Evolutionary conservation across 1,140 invertebrate species (phyloP).

Genomic region (Drosophila eugracilis): DNA sequence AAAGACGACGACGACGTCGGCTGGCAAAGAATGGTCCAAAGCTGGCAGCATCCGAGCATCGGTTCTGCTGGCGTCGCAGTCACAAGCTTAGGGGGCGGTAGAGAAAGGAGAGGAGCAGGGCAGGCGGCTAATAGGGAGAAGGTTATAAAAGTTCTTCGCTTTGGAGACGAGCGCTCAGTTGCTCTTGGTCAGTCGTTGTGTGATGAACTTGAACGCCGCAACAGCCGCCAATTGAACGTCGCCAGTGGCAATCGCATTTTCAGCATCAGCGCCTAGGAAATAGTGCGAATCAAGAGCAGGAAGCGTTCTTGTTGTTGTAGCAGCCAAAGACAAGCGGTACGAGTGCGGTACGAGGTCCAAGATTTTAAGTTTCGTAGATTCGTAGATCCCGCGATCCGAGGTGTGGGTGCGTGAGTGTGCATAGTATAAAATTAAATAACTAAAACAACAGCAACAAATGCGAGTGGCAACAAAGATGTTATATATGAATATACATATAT

Average conservation of each 20-base stretch:
- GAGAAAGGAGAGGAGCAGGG: background rate
- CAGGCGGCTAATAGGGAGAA: slow-evolving; percentile 29
- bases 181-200: slow-evolving; percentile 81
- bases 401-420: slow-evolving; percentile 78
- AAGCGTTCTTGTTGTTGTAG: slow-evolving; percentile 50
- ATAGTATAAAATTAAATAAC: slow-evolving; percentile 82
- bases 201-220: slow-evolving; percentile 55
- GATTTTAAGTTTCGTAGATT: background rate
- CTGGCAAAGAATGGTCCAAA: slow-evolving; percentile 75
- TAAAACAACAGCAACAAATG: slow-evolving; percentile 54
- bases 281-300: slow-evolving; percentile 70
- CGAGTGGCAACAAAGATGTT: slow-evolving; percentile 57
- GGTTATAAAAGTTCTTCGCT: slow-evolving; percentile 80
- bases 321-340: slow-evolving; percentile 17
- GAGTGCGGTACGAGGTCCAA: slow-evolving; percentile 12
- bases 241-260: slow-evolving; percentile 45
- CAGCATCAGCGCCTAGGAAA: slow-evolving; percentile 43
- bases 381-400: slow-evolving; percentile 9
- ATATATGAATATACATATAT: too few relatives aligned
- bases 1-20: slow-evolving; percentile 35
- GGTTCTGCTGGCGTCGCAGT: slow-evolving; percentile 43
- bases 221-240: slow-evolving; percentile 16
- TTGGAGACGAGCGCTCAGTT: slow-evolving; percentile 76
- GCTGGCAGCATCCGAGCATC: slow-evolving; percentile 52
- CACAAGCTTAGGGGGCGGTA: slow-evolving; percentile 1